These are phyloP conservation scores for Sebastolobus alascanus DNA, from an alignment of 2,797 vertebrate species.

Conservation along the genomic window DNA sequence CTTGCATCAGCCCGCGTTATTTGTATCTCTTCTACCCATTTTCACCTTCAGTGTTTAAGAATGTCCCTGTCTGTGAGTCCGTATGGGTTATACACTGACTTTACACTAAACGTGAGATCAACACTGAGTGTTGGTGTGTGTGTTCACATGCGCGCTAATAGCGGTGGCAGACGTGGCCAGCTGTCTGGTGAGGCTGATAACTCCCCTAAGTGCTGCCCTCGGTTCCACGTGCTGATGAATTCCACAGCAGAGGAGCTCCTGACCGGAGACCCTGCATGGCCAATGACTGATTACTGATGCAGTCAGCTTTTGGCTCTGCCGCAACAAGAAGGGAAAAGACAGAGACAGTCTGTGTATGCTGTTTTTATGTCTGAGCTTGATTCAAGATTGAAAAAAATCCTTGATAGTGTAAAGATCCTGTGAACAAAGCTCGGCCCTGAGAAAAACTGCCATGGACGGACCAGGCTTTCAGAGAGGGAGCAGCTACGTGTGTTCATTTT, in stretches of 20 bases:
- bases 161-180: conserved; percentile 59
- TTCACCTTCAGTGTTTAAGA: not conserved
- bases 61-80: not conserved
- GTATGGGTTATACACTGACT: not conserved
- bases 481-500: conserved; percentile 2
- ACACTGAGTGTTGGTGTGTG: conserved; percentile 14
- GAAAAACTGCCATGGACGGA: not conserved
- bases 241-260: conserved; percentile 68
- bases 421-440: conserved; percentile 17
- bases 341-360: conserved; percentile 26
- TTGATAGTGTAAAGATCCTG: conserved; percentile 3
- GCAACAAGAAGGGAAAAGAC: conserved; percentile 24
- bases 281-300: conserved; percentile 66
- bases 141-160: conserved; percentile 40
- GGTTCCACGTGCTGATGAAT: conserved; percentile 72
- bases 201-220: conserved; percentile 68
- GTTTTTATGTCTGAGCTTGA: conserved; percentile 27
- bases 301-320: conserved; percentile 48
- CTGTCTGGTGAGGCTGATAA: conserved; percentile 65
- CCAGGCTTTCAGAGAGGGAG: not conserved
- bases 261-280: conserved; percentile 47
- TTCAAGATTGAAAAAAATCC: conserved; percentile 15
- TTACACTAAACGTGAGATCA: conserved; percentile 17
- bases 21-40: not conserved
- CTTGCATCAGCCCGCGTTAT: not conserved